Conservation (phyloP, 2,797 vertebrate genomes). For the Enteromius argenteus region DNA sequence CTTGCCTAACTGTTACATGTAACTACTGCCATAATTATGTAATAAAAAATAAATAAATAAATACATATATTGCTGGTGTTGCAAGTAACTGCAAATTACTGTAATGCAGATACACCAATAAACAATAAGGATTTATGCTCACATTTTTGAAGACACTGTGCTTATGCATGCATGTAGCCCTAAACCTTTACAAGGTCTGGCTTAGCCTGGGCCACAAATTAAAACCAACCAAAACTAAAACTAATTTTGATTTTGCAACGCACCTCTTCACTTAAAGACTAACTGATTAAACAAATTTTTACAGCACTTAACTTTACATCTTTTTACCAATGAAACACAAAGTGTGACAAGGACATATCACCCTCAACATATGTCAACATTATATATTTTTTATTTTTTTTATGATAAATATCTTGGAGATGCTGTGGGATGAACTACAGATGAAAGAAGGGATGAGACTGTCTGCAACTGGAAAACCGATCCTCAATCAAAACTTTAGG, state of each 20-base stretch:
- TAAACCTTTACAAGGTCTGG: background rate
- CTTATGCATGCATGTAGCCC: background rate
- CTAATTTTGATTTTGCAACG: background rate
- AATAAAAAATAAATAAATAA: background rate
- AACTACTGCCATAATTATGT: background rate
- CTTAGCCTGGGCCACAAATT: background rate
- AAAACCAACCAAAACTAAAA: background rate
- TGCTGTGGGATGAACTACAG: background rate
- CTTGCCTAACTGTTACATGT: background rate
- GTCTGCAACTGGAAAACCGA: constrained; percentile 39
- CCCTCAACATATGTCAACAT: constrained; percentile 37
- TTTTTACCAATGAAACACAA: background rate
- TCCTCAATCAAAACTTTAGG: constrained; percentile 43
- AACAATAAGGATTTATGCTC: background rate
- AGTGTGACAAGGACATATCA: constrained; percentile 30
- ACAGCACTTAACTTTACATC: background rate
- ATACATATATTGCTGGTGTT: background rate
- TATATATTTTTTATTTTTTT: background rate
- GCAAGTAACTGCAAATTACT: background rate
- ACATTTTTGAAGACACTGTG: background rate
- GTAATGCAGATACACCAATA: background rate
- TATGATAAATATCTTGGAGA: background rate
- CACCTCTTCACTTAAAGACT: background rate
- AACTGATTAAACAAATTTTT: too few relatives aligned
- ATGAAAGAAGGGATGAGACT: background rate